Base-by-base conservation (phyloP, 2,113 vertebrate species). In the Coregonus clupeaformis region DNA sequence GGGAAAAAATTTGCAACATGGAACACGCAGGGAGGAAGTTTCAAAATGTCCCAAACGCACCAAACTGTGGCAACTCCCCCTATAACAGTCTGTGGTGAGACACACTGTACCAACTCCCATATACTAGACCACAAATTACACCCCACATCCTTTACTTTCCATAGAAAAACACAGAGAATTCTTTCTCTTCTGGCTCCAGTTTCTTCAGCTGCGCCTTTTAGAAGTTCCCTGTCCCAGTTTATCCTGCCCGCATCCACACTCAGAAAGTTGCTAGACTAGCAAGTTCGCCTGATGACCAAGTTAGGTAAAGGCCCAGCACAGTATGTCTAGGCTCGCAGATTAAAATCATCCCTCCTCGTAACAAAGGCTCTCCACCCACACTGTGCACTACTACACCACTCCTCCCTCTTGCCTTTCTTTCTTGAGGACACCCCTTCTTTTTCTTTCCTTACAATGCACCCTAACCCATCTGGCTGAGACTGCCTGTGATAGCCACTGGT, bases 291-390 rank as follows among this genome's bases (percentile, higher is more conserved):
- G 82, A 89, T 92, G 87, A 88, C 90, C 91, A 92, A 92, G 91
- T 92, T 91, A 91, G 90, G 91, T 88, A 92, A 90, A 90, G 86
- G 80, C 69, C 80, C 67, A 66, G 55, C 89, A 87, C 57, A 9
- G 57, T 60, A 60, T 60, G 57, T 24, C 13, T 60, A 60, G 5
- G 5, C 57, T 84, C 83, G 83, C 80, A 78, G 77, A 69, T 78
- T 68, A 85, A 89, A 89, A 42, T 2, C 36, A 9, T 11, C 36
- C 36, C 36, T 82, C 81, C 82, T 80, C 80, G 76, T 71, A 89
- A 90, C 81, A 89, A 91, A 89, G 84, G 86, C 79, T 86, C 88
- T 86, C 89, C 89, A 89, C 88, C 89, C 91, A 87, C 87, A 85
- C 59, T 2, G 25, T 52, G 12, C 16, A 52, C 49, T 32, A 36